Evolutionary conservation across 2,888 invertebrate species (phyloP), one percentile per base, ranked within the genome.

Genomic region (Tiphia femorata): DNA sequence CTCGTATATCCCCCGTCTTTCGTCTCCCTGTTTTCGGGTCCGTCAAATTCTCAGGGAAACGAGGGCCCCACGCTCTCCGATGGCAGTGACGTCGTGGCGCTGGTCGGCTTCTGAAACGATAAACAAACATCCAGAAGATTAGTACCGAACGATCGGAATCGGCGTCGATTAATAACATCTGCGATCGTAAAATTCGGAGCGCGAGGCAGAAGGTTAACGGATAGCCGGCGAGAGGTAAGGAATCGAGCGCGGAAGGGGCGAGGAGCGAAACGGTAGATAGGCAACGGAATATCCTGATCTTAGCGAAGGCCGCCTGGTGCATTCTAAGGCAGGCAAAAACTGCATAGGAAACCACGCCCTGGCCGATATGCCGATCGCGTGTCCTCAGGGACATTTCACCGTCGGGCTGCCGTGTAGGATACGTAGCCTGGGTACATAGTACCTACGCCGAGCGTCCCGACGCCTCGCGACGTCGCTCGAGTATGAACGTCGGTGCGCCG

Each of bases 261-360:
- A 4, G 37, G 37, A 17, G 37, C 3, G 14, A 2, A 19, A 25
- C 25, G 25, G 17, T 17, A 19, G 37, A 37, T 17, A 16, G 56
- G 55, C 52, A 49, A 60, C 52, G 71, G 63, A 59, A 73, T 80
- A 78, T 79, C 74, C 78, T 76, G 79, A 81, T 82, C 73, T 73
- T 70, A 74, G 71, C 73, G 82, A 82, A 82, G 82, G 82, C 71
- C 81, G 73, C 63, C 80, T 76, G 72, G 79, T 80, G 79, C 79
- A 79, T 81, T 79, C 78, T 79, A 80, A 64, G 70, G 66, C 72
- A 59, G 63, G 73, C 74, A 78, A 82, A 80, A 82, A 79, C 72
- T 74, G 70, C 76, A 78, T 80, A 78, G 79, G 76, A 80, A 80
- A 81, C 82, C 82, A 81, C 82, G 78, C 82, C 82, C 77, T 78